phyloP scores from a whole-genome alignment of 2,113 vertebrate genomes.

The Tor tambroides region DNA sequence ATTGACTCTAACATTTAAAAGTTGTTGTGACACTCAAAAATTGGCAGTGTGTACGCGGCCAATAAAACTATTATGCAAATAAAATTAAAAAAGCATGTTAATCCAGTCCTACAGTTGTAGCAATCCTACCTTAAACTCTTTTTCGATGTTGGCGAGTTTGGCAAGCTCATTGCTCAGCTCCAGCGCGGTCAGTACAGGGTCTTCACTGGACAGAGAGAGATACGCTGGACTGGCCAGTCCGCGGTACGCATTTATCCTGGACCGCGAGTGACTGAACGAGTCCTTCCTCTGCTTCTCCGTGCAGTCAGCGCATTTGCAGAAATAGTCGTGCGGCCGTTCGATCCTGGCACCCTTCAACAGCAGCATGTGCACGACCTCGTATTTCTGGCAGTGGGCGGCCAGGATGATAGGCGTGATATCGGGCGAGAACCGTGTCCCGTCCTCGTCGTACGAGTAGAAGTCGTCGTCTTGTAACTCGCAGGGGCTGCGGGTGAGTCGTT shows the following conservation, averaged over 20 bases:
- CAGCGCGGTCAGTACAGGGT: constrained; percentile 86
- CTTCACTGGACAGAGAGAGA: constrained; percentile 86
- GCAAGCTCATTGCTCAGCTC: constrained; percentile 89
- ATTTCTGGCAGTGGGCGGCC: constrained; percentile 89
- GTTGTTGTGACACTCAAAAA: no score
- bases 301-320: constrained; percentile 87
- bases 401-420: constrained; percentile 89
- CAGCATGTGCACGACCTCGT: constrained; percentile 89
- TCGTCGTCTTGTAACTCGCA: constrained; percentile 85
- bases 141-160: constrained; percentile 89
- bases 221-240: constrained; percentile 88
- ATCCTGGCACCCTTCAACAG: constrained; percentile 84
- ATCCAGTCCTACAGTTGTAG: background rate
- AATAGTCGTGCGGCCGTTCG: constrained; percentile 87
- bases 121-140: constrained; percentile 85
- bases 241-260: constrained; percentile 87
- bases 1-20: background rate
- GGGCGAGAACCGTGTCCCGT: constrained; percentile 88
- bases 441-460: constrained; percentile 91
- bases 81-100: background rate
- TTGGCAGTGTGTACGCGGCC: background rate
- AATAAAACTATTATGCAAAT: background rate
- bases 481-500: constrained; percentile 84
- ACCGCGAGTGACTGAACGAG: constrained; percentile 87
- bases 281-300: constrained; percentile 83